Evolutionary conservation across 1,140 invertebrate genomes (phyloP).

Genomic region (Leptopilina clavipes): DNA sequence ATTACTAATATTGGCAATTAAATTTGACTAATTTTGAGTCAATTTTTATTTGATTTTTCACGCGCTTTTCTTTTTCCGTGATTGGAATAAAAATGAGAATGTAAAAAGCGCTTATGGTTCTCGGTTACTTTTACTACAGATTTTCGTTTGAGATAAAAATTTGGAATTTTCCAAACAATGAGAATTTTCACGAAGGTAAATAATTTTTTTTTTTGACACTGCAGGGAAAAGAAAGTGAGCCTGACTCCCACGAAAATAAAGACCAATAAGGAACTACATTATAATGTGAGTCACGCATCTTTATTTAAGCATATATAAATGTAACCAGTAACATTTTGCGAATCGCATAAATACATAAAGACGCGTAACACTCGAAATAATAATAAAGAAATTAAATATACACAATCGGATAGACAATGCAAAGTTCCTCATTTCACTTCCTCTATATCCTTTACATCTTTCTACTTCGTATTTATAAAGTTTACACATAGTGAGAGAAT

Average conservation of each 20-base stretch:
- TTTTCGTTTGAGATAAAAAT: no score
- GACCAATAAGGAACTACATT: constrained; percentile 12
- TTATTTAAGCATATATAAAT: background rate
- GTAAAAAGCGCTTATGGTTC: no score
- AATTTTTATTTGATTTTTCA: no score
- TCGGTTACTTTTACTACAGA: no score
- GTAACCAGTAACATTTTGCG: constrained; percentile 10
- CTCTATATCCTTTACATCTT: background rate
- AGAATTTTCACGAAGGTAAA: background rate
- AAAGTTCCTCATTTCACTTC: constrained; percentile 33
- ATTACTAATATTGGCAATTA: no score
- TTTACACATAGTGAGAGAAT: background rate
- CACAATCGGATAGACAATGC: background rate
- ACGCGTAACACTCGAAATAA: constrained; percentile 19
- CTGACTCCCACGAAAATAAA: background rate
- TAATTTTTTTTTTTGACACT: background rate
- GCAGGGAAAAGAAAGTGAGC: background rate
- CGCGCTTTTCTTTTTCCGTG: no score
- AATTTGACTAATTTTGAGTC: no score
- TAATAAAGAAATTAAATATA: constrained; percentile 24
- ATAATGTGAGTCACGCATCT: background rate
- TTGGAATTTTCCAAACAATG: background rate
- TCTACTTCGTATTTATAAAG: background rate
- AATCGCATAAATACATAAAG: background rate
- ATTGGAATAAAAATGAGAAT: no score